Evolutionary conservation across 2,797 vertebrate genomes (phyloP).

Genomic region (Xiphophorus birchmanni): DNA sequence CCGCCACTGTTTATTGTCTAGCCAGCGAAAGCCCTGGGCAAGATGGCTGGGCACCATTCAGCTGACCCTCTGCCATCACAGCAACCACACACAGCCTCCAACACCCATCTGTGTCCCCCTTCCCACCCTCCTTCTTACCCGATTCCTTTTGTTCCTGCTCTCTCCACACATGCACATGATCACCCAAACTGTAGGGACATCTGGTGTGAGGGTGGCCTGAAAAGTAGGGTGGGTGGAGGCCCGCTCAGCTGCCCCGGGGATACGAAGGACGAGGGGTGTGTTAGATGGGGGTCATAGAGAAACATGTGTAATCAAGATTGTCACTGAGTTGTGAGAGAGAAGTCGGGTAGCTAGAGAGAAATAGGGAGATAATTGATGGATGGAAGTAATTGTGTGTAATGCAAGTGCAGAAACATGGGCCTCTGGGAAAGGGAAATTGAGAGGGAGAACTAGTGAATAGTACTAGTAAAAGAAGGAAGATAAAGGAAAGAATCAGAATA

Average conservation of each 20-base stretch:
- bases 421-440: conserved; percentile 63
- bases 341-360: conserved; percentile 63
- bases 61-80: conserved; percentile 20
- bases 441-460: conserved; percentile 43
- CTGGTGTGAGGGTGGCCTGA: conserved; percentile 62
- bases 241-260: conserved; percentile 62
- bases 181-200: conserved; percentile 78
- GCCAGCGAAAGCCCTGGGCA: conserved; percentile 56
- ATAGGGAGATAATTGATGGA: conserved; percentile 78
- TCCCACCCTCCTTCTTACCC: conserved; percentile 22
- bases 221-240: conserved; percentile 44
- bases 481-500: conserved; percentile 39
- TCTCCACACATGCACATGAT: conserved; percentile 52
- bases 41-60: conserved; percentile 67
- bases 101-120: conserved; percentile 39
- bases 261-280: conserved; percentile 49
- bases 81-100: conserved; percentile 16
- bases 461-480: conserved; percentile 18
- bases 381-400: conserved; percentile 80
- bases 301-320: conserved; percentile 60
- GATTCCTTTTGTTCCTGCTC: conserved; percentile 62
- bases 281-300: conserved; percentile 56
- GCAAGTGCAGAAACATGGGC: conserved; percentile 72
- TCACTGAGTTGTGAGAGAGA: conserved; percentile 56
- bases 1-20: conserved; percentile 66